phyloP scores from a whole-genome alignment of 1,140 invertebrate genomes.

The Papilio helenus region DNA sequence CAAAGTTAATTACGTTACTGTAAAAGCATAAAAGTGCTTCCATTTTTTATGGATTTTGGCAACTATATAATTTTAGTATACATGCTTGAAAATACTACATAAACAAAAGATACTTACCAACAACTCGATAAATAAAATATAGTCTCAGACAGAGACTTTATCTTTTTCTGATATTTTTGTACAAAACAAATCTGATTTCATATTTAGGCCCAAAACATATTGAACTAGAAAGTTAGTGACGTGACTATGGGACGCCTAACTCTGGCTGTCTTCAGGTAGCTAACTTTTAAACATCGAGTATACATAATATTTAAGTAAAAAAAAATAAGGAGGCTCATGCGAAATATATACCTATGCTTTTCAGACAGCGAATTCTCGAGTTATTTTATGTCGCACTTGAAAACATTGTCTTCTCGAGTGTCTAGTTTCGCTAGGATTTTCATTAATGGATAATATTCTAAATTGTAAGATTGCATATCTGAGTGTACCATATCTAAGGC shows the following conservation, averaged over 20 bases:
- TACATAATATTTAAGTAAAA: constrained; percentile 4
- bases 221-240: not conserved
- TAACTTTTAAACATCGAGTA: constrained; percentile 42
- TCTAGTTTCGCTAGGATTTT: constrained; percentile 30
- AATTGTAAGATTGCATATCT: constrained; percentile 35
- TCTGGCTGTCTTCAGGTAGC: constrained; percentile 48
- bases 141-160: too few relatives aligned
- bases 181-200: not conserved
- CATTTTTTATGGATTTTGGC: not conserved
- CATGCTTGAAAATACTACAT: too few relatives aligned
- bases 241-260: not conserved
- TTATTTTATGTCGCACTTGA: not conserved
- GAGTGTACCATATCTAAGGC: constrained; percentile 37
- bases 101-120: too few relatives aligned
- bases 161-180: not conserved
- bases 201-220: not conserved
- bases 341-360: constrained; percentile 44
- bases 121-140: too few relatives aligned
- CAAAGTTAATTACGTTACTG: not conserved
- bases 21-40: not conserved
- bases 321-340: constrained; percentile 34
- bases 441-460: constrained; percentile 27
- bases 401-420: not conserved
- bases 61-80: too few relatives aligned
- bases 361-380: constrained; percentile 46